A percentile compares a stretch with the other conserved stretches of the same genome.
Conservation (phyloP, 2,113 vertebrate species). For the Misgurnus anguillicaudatus region DNA sequence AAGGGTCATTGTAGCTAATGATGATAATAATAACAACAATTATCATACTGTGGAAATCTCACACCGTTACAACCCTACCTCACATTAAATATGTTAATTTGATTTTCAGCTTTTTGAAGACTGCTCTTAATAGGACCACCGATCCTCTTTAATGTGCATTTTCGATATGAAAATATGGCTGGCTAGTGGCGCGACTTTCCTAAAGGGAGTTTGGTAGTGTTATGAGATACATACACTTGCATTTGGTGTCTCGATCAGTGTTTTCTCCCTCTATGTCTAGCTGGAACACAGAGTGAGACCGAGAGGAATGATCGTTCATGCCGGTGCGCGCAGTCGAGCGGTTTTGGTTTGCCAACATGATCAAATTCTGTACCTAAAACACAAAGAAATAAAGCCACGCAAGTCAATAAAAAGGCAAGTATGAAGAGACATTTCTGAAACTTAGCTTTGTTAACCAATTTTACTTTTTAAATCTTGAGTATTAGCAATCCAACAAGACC, state of each 20-base stretch:
- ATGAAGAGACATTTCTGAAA: not conserved
- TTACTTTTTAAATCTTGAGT: too few relatives aligned
- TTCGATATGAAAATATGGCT: too few relatives aligned
- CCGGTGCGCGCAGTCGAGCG: constrained; percentile 88
- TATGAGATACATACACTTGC: constrained; percentile 74
- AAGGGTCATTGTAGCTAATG: too few relatives aligned
- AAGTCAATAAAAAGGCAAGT: not conserved
- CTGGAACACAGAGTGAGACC: constrained; percentile 86
- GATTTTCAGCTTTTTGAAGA: too few relatives aligned
- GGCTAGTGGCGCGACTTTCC: too few relatives aligned
- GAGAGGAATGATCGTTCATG: constrained; percentile 90
- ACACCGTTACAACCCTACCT: too few relatives aligned
- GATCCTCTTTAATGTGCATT: not conserved
- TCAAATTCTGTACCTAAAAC: constrained; percentile 84
- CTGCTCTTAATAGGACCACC: not conserved
- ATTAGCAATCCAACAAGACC: too few relatives aligned
- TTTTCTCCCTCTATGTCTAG: constrained; percentile 86
- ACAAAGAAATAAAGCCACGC: not conserved
- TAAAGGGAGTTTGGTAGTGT: too few relatives aligned
- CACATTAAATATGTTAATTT: not conserved
- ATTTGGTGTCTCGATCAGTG: constrained; percentile 71
- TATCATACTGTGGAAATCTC: too few relatives aligned
- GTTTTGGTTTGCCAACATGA: constrained; percentile 85
- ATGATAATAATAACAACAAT: too few relatives aligned
- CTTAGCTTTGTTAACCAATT: too few relatives aligned